A percentile compares a stretch with the other conserved stretches of the same genome.
Conservation (phyloP, 37 sponge, comb jelly and placozoan species). For the Geodia barretti region DNA sequence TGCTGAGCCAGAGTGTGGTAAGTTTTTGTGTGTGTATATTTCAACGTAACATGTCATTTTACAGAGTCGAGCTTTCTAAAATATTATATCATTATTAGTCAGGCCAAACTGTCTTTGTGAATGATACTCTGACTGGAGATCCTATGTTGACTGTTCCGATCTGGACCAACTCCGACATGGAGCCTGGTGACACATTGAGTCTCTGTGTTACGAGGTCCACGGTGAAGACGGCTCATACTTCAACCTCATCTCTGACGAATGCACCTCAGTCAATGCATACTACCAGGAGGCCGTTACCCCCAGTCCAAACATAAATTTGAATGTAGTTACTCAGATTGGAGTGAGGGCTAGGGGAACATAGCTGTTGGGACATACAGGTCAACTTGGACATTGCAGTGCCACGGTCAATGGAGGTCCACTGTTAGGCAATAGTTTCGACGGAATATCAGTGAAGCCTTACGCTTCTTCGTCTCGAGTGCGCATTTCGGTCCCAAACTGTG, state of each 20-base stretch:
- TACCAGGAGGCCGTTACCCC: conserved; percentile 1
- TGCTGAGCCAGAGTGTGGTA: too few species aligned
- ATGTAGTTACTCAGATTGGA: conserved; percentile 58
- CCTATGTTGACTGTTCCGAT: conserved; percentile 57
- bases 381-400: conserved; percentile 39
- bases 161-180: too few species aligned
- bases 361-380: conserved; percentile 36
- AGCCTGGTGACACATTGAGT: background rate
- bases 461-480: conserved; percentile 14
- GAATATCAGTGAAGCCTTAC: conserved; percentile 21
- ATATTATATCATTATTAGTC: too few species aligned
- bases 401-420: conserved; percentile 7
- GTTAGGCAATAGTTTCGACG: background rate
- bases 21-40: too few species aligned
- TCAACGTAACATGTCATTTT: too few species aligned
- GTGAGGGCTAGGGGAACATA: conserved; percentile 42
- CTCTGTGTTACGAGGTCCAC: conserved; percentile 60
- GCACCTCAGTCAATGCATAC: conserved; percentile 33
- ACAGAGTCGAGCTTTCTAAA: too few species aligned
- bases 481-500: conserved; percentile 59
- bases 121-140: conserved; percentile 57
- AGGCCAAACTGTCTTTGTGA: too few species aligned
- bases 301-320: conserved; percentile 5
- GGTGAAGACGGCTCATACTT: conserved; percentile 12
- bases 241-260: conserved; percentile 58